phyloP scores from a whole-genome alignment of 2,888 invertebrate genomes.

The Archips crataeganus region DNA sequence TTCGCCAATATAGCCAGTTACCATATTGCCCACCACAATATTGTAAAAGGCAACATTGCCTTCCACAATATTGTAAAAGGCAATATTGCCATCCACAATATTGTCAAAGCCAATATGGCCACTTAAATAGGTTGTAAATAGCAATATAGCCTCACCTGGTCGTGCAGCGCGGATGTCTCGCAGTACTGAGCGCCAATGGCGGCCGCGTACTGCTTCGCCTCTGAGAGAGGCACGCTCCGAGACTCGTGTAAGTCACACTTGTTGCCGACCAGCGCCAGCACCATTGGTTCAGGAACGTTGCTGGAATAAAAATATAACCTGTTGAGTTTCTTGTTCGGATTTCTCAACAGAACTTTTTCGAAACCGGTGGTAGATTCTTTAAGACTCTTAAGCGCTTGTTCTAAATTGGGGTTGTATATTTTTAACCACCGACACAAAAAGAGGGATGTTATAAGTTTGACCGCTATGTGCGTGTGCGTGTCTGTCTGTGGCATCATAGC shows the following conservation, averaged over 20 bases:
- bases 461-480: no score
- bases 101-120: neutral
- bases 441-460: no score
- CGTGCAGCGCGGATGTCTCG: slow-evolving; percentile 93
- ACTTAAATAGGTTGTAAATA: no score
- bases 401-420: no score
- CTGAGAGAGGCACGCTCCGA: slow-evolving; percentile 88
- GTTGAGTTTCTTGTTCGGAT: no score
- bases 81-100: neutral
- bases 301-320: slow-evolving; percentile 57
- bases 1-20: no score
- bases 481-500: no score
- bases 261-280: slow-evolving; percentile 93
- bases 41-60: neutral
- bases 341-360: no score
- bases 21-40: neutral
- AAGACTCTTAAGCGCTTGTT: no score
- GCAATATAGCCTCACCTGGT: slow-evolving; percentile 79
- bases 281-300: slow-evolving; percentile 92
- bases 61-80: neutral
- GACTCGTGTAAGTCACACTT: slow-evolving; percentile 91
- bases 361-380: no score
- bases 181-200: slow-evolving; percentile 94
- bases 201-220: slow-evolving; percentile 91
- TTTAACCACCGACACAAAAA: no score